These are phyloP conservation scores for Ruditapes philippinarum DNA, from an alignment of 1,140 invertebrate genomes.

Conservation along the genomic window DNA sequence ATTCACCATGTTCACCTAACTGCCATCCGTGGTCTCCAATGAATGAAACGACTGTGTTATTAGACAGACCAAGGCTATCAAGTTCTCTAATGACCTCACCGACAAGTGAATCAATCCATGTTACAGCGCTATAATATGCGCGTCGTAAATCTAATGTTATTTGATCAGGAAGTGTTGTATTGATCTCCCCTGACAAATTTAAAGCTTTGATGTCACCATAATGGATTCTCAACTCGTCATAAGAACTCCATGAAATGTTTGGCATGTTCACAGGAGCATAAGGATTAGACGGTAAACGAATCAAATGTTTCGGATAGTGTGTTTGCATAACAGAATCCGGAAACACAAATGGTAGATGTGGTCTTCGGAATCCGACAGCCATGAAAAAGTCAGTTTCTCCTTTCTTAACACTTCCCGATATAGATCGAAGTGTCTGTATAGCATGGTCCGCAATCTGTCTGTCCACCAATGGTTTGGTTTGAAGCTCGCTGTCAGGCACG, in stretches of 20 bases:
- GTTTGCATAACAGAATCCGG: constrained; percentile 86
- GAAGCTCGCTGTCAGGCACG: constrained; percentile 10
- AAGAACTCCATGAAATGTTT: constrained; percentile 10
- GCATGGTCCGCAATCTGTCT: constrained; percentile 39
- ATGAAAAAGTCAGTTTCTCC: constrained; percentile 84
- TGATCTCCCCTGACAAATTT: constrained; percentile 18
- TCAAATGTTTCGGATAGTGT: constrained; percentile 54
- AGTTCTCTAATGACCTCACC: constrained; percentile 69
- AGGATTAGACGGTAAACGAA: constrained; percentile 55
- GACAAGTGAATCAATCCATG: constrained; percentile 70
- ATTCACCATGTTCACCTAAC: constrained; percentile 73
- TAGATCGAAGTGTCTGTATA: constrained; percentile 29
- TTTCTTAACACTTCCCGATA: constrained; percentile 29
- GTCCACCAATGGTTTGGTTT: constrained; percentile 42
- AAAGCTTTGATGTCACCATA: constrained; percentile 15
- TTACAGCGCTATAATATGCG: constrained; percentile 72
- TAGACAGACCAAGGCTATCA: constrained; percentile 67
- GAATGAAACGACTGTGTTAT: constrained; percentile 74
- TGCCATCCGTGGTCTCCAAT: constrained; percentile 77
- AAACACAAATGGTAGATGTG: constrained; percentile 74
- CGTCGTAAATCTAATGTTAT: constrained; percentile 54
- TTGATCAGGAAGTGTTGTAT: constrained; percentile 59
- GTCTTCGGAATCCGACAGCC: constrained; percentile 71
- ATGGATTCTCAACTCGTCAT: background rate
- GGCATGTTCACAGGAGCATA: constrained; percentile 56